Evolutionary conservation across 2,797 vertebrate genomes (phyloP), one percentile per base, ranked within the genome.

Genomic region (Scolopax bukidnonensis): DNA sequence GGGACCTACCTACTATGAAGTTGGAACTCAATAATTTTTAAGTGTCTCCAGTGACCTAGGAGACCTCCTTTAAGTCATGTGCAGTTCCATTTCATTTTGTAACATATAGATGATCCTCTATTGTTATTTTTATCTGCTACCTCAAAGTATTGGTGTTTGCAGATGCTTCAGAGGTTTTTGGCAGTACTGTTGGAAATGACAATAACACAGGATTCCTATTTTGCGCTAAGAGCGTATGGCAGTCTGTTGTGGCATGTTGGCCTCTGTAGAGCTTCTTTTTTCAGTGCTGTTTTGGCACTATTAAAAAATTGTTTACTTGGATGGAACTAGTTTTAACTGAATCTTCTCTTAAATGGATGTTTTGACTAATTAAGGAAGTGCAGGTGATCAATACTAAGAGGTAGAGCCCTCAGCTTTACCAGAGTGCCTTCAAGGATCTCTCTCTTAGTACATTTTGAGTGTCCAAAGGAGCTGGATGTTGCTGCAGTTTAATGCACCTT

Each of bases 251-350:
- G 95, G 93, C 88, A 75, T 93, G 89, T 93, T 97, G 96, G 77
- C 91, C 91, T 96, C 81, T 76, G 61, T 69, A 77, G 76, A 59
- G 77, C 65, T 95, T 95, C 91, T 96, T 96, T 96, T 96, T 97
- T 91, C 94, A 96, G 85, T 94, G 76, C 77, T 93, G 43, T 86
- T 95, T 70, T 41, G 43, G 8, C 84, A 63, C 88, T 57, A 41
- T 86, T 97, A 95, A 77, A 77, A 65, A 87, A 75, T 53, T 75
- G 41, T 51, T 91, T 57, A 50, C 60, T 68, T 2, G 0, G 12
- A 20, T 43, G 50, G 57, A 83, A n/a, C 27, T 57, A 36, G 21
- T 85, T 84, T 74, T 65, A 68, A 50, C 12, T 59, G 20, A 50
- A 45, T 70, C 17, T 90, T 84, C 74, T 89, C 30, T 83, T 74